Evolutionary conservation across 2,113 vertebrate species (phyloP).

Genomic region (Donacobius atricapilla): DNA sequence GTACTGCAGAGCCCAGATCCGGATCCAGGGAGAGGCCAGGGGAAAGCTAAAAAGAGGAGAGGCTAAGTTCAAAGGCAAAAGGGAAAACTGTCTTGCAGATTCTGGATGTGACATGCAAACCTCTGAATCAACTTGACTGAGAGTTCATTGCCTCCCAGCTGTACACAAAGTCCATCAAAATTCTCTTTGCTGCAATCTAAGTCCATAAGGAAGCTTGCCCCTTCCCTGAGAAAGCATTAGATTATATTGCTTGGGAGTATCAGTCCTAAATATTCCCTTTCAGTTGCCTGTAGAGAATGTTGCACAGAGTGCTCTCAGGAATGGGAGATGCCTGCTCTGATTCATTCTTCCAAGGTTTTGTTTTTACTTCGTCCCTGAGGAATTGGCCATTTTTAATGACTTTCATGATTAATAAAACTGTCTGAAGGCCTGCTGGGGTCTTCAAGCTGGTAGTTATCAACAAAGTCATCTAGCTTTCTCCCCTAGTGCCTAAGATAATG

Average conservation of each 20-base stretch:
- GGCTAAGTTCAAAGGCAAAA: neutral
- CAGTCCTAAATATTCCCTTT: neutral
- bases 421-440: constrained; percentile 30
- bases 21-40: neutral
- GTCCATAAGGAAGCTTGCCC: neutral
- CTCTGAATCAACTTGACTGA: neutral
- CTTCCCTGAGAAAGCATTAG: neutral
- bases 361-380: constrained; percentile 23
- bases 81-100: neutral
- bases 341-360: constrained; percentile 9
- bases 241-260: neutral
- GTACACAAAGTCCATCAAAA: neutral
- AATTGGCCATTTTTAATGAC: constrained; percentile 17
- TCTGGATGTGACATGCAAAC: neutral
- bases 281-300: neutral
- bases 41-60: neutral
- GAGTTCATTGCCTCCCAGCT: neutral
- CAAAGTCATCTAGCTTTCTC: constrained; percentile 31
- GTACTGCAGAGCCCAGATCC: neutral
- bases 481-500: neutral
- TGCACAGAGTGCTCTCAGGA: neutral
- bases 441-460: constrained; percentile 29
- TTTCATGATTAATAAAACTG: constrained; percentile 57
- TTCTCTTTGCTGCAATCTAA: neutral
- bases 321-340: neutral